Evolutionary conservation across 2,113 vertebrate genomes (phyloP).

Genomic region (Corythornis madagascariensis): DNA sequence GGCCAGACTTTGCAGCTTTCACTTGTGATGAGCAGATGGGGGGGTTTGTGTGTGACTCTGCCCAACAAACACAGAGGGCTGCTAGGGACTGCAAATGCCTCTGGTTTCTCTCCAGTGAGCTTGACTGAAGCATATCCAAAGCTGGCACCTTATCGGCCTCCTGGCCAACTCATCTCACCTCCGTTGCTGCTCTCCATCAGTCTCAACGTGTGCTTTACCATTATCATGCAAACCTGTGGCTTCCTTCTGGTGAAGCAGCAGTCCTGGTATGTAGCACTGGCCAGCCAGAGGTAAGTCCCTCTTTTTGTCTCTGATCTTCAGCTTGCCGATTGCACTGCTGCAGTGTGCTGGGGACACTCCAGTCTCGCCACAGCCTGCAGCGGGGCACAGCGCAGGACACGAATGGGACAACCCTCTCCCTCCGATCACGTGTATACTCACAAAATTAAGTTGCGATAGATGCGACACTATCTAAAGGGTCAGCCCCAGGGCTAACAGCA

Average conservation of each 20-base stretch:
- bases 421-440: rapidly evolving
- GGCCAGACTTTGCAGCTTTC: neutral
- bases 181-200: conserved; percentile 72
- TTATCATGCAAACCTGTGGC: conserved; percentile 48
- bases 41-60: neutral
- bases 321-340: rapidly evolving
- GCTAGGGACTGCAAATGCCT: neutral
- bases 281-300: conserved; percentile 56
- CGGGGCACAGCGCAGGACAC: rapidly evolving
- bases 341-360: rapidly evolving
- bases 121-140: conserved; percentile 72
- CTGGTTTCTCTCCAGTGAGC: conserved; percentile 66
- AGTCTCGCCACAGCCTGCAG: neutral
- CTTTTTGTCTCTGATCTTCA: neutral
- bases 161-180: conserved; percentile 73
- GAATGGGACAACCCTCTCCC: too few relatives aligned
- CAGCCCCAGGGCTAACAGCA: neutral
- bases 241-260: conserved; percentile 75
- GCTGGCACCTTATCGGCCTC: conserved; percentile 72
- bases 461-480: neutral
- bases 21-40: rapidly evolving
- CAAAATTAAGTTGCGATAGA: neutral
- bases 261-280: conserved; percentile 70
- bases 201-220: conserved; percentile 59
- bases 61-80: neutral